phyloP scores from a whole-genome alignment of 2,113 vertebrate genomes.

The Thamnophis sirtalis region DNA sequence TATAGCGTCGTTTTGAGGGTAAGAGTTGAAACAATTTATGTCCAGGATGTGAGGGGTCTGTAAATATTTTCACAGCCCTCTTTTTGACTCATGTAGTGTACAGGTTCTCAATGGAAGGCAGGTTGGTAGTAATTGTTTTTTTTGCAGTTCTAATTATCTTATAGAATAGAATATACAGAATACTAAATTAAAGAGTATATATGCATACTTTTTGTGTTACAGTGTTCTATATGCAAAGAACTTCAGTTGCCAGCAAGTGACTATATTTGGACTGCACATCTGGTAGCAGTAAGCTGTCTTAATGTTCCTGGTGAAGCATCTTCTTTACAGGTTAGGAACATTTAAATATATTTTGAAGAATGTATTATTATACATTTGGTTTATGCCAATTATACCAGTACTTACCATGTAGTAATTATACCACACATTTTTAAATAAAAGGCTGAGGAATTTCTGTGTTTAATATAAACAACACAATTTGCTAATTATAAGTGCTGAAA shows the following conservation, averaged over 20 bases:
- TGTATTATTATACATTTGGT: neutral
- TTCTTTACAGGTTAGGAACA: constrained; percentile 73
- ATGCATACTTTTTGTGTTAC: neutral
- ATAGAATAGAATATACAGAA: no score
- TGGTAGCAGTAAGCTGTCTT: constrained; percentile 78
- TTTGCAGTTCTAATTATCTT: no score
- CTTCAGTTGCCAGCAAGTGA: constrained; percentile 87
- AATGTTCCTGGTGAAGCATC: constrained; percentile 67
- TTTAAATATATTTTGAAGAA: constrained; percentile 3
- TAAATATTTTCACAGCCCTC: no score
- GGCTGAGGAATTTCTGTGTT: neutral
- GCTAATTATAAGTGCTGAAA: neutral
- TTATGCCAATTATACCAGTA: neutral
- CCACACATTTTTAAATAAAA: neutral
- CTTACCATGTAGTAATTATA: neutral
- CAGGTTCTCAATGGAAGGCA: no score
- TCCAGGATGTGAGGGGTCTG: no score
- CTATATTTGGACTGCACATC: constrained; percentile 74
- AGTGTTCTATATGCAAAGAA: constrained; percentile 92
- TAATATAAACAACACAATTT: neutral
- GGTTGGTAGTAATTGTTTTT: no score
- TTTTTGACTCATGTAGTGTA: no score
- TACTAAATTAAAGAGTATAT: neutral
- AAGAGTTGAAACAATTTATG: no score
- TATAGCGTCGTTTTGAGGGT: no score